Base-by-base conservation (phyloP, 1,140 invertebrate genomes). In the Chymomyza costata region DNA sequence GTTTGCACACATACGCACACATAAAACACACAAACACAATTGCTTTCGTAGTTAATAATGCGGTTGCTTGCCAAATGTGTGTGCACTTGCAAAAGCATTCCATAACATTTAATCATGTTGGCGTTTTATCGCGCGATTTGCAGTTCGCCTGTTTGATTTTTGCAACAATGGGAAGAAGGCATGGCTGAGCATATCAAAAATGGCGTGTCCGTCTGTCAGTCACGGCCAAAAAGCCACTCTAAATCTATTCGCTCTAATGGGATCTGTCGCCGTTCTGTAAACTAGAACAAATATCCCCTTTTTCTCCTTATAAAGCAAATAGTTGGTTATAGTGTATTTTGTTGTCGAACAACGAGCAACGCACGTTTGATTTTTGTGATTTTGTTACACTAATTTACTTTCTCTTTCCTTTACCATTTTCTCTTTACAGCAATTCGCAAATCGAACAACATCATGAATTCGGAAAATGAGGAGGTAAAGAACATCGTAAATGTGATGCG, bases 401-500 rank as follows among this genome's bases (percentile, higher is more conserved):
- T 40, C 25, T 32, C 32, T 46, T 40, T 31, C 6, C 13, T 18
- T 30, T 34, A 28, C 13, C n/a, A n/a, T n/a, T n/a, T n/a, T 40
- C 7, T 56, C 10, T 25, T 28, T 35, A n/a, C n/a, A n/a, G n/a
- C n/a, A n/a, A n/a, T n/a, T n/a, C n/a, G 1, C 39, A 67, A 46
- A 28, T 19, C 40, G 25, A 47, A 6, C 15, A 15, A 17, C 6
- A 14, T 6, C 2, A 61, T 74, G 66, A 3, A 31, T 16, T 14
- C 7, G 16, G 28, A 55, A 0, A 28, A 43, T n/a, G 10, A 46
- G 8, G 50, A 65, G 6, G 15, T 83, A 2, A 60, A 49, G 8
- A 11, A 66, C 18, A 16, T 74, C 6, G 49, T 18, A 18, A n/a
- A 53, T 8, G 66, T 85, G 25, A 43, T 85, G 6, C 78, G 80